Evolutionary conservation across 2,888 invertebrate genomes (phyloP).

Genomic region (Habrosyne pyritoides): DNA sequence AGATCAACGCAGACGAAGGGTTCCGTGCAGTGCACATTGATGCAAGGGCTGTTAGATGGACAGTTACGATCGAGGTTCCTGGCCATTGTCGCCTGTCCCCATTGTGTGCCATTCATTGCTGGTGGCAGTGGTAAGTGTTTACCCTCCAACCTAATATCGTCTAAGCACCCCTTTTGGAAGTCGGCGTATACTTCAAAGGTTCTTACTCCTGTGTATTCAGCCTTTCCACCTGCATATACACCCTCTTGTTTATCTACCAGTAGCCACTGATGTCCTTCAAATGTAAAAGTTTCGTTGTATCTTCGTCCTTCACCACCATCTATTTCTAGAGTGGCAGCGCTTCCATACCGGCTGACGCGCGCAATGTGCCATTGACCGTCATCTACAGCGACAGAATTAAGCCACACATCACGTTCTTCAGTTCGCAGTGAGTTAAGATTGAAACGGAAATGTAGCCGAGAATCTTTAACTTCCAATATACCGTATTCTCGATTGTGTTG

Average conservation of each 20-base stretch:
- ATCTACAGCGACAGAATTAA: constrained; percentile 94
- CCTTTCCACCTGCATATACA: constrained; percentile 97
- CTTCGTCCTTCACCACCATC: constrained; percentile 97
- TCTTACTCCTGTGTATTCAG: constrained; percentile 96
- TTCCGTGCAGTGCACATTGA: constrained; percentile 96
- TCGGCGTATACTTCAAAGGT: constrained; percentile 97
- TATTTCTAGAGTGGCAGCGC: constrained; percentile 94
- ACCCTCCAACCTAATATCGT: constrained; percentile 93
- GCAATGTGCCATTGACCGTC: constrained; percentile 99
- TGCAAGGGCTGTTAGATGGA: constrained; percentile 97
- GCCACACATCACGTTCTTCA: constrained; percentile 95
- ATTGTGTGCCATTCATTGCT: constrained; percentile 97
- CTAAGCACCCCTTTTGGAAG: constrained; percentile 93
- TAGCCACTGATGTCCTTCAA: constrained; percentile 95
- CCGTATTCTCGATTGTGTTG: constrained; percentile 97
- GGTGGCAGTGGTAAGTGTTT: constrained; percentile 97
- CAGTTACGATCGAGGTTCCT: constrained; percentile 96
- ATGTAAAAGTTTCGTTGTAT: constrained; percentile 96
- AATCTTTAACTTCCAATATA: constrained; percentile 95
- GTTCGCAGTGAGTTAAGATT: constrained; percentile 96
- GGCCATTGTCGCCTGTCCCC: constrained; percentile 98
- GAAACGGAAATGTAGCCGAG: constrained; percentile 94
- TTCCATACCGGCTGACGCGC: constrained; percentile 94
- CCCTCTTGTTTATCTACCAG: constrained; percentile 97
- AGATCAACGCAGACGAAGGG: constrained; percentile 97